These are phyloP conservation scores for Coregonus ussuriensis DNA, from an alignment of 2,797 vertebrate genomes.

Conservation along the genomic window DNA sequence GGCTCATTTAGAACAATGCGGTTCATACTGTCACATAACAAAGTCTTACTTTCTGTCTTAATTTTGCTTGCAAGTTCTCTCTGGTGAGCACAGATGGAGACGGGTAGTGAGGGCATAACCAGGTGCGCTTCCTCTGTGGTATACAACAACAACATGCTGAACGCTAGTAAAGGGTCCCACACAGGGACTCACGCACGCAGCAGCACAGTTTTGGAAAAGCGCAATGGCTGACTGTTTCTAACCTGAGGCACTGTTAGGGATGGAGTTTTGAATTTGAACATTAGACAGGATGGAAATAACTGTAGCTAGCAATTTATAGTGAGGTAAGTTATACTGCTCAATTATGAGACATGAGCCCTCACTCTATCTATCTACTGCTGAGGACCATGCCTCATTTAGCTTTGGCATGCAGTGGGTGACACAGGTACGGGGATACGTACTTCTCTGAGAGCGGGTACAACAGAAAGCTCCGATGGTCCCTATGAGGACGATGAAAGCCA, in stretches of 20 bases:
- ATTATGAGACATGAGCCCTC: conserved; percentile 51
- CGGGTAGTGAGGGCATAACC: conserved; percentile 86
- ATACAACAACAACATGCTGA: conserved; percentile 86
- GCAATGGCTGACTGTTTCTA: conserved; percentile 57
- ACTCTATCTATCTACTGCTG: conserved; percentile 54
- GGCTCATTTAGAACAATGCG: conserved; percentile 67
- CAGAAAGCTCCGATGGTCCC: conserved; percentile 98
- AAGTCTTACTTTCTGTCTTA: conserved; percentile 87
- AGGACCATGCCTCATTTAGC: conserved; percentile 8
- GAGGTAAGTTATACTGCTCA: background rate
- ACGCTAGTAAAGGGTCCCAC: conserved; percentile 42
- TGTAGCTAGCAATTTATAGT: background rate
- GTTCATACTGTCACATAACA: conserved; percentile 75
- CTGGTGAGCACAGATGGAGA: conserved; percentile 87
- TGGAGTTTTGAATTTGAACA: background rate
- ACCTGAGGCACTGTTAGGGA: conserved; percentile 48
- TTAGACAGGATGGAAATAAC: conserved; percentile 53
- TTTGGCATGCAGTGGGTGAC: conserved; percentile 16
- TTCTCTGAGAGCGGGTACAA: conserved; percentile 97
- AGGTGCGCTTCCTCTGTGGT: conserved; percentile 85
- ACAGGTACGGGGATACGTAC: conserved; percentile 73
- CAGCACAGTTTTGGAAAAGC: conserved; percentile 65
- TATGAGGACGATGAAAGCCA: conserved; percentile 95
- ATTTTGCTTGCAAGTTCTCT: conserved; percentile 87
- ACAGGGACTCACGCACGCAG: conserved; percentile 35